Conservation (phyloP, 2,797 vertebrate species). For the Leptatherina wallacei region DNA sequence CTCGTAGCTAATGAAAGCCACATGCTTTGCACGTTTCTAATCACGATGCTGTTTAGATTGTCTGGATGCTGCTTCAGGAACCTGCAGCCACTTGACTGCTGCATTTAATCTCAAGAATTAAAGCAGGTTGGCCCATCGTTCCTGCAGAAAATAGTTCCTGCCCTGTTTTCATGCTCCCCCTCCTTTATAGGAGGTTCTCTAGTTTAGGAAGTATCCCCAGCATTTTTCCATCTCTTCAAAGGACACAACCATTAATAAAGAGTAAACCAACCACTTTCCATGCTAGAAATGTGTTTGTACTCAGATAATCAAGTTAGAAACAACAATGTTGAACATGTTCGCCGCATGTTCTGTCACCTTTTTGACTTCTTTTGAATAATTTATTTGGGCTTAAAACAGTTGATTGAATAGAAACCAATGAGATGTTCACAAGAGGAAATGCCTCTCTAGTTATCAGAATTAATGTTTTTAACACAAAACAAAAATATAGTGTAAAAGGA, state of each 20-base stretch:
- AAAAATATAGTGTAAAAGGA: not conserved
- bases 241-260: slow-evolving; percentile 18
- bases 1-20: slow-evolving; percentile 76
- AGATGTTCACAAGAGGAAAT: not conserved
- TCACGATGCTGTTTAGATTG: slow-evolving; percentile 75
- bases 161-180: slow-evolving; percentile 51
- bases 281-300: not conserved
- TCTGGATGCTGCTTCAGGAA: slow-evolving; percentile 68
- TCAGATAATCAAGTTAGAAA: not conserved
- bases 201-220: slow-evolving; percentile 33
- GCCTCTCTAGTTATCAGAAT: not conserved
- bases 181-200: slow-evolving; percentile 34
- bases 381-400: not conserved
- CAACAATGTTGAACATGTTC: not conserved
- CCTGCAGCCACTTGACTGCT: slow-evolving; percentile 62
- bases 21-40: slow-evolving; percentile 75
- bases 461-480: not conserved
- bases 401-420: not conserved
- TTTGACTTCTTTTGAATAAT: not conserved
- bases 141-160: slow-evolving; percentile 46
- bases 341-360: too few relatives aligned
- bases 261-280: not conserved
- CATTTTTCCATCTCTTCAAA: slow-evolving; percentile 16
- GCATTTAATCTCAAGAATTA: slow-evolving; percentile 77
- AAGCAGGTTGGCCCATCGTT: slow-evolving; percentile 17